phyloP scores from a whole-genome alignment of 2,797 vertebrate species.

The Chaenodraco wilsoni region DNA sequence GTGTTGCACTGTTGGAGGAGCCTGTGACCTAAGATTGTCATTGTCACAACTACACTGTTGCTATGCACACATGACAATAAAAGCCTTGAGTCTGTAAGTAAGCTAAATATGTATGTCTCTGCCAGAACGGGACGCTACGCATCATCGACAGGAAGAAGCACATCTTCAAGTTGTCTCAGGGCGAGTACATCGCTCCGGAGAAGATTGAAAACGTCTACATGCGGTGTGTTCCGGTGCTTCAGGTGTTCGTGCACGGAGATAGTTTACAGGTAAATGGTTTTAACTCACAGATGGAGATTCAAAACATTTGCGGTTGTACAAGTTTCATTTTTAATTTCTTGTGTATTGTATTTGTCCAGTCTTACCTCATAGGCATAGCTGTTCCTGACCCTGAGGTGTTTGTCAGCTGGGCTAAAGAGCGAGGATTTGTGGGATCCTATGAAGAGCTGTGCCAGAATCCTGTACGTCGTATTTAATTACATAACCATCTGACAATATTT shows the following conservation, averaged over 20 bases:
- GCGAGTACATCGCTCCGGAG: conserved; percentile 87
- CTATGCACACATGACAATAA: no score
- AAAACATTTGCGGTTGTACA: accelerated
- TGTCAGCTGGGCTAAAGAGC: conserved; percentile 79
- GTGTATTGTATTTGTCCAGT: conserved; percentile 64
- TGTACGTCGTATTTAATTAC: conserved; percentile 61
- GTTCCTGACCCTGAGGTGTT: conserved; percentile 86
- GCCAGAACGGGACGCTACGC: conserved; percentile 83
- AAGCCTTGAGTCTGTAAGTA: no score
- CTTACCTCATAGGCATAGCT: conserved; percentile 81
- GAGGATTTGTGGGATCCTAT: conserved; percentile 79
- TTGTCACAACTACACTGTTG: no score
- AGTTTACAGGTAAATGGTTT: conserved; percentile 82
- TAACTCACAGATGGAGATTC: neutral
- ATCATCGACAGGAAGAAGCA: conserved; percentile 88
- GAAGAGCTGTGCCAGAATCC: conserved; percentile 86
- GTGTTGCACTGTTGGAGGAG: no score
- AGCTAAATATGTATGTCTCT: neutral
- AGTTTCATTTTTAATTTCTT: neutral
- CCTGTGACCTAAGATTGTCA: no score
- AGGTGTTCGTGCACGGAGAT: conserved; percentile 86
- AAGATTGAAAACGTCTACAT: conserved; percentile 87
- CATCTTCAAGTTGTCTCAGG: conserved; percentile 87
- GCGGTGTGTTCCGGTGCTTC: conserved; percentile 80
- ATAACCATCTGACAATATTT: neutral